These are phyloP conservation scores for Thymelicus acteon DNA, from an alignment of 2,888 invertebrate species.

Conservation along the genomic window DNA sequence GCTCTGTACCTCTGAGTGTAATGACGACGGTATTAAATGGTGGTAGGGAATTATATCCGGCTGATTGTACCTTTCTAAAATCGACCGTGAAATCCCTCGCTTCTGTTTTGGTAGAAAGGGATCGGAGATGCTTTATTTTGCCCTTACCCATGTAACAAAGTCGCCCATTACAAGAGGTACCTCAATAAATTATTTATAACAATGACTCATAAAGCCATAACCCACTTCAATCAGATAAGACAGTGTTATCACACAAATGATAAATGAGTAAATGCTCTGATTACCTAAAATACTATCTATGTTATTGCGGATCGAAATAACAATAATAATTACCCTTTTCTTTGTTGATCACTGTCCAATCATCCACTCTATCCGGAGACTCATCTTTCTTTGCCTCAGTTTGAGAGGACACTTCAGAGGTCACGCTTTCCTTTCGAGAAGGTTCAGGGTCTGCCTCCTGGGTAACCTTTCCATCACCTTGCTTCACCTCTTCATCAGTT, in stretches of 20 bases:
- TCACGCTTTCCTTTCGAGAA: constrained; percentile 41
- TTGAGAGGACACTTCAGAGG: constrained; percentile 45
- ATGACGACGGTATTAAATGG: too few species aligned
- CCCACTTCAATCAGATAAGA: neutral
- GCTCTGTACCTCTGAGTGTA: too few species aligned
- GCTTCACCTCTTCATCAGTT: constrained; percentile 55
- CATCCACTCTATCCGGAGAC: constrained; percentile 65
- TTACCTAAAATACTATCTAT: neutral
- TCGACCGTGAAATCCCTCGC: too few species aligned
- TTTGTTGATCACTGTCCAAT: constrained; percentile 72
- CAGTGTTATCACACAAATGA: too few species aligned
- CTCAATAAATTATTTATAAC: neutral
- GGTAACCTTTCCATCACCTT: constrained; percentile 46
- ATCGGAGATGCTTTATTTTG: too few species aligned
- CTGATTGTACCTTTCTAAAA: too few species aligned
- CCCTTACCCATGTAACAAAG: neutral
- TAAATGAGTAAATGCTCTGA: neutral
- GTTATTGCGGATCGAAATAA: neutral
- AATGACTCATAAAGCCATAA: neutral
- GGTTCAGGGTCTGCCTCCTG: constrained; percentile 42
- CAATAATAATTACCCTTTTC: constrained; percentile 61
- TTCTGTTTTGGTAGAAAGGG: too few species aligned
- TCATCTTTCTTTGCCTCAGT: constrained; percentile 50
- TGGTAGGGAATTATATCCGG: too few species aligned
- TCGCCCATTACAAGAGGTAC: neutral